Evolutionary conservation across 2,113 vertebrate species (phyloP).

Genomic region (Anhinga anhinga): DNA sequence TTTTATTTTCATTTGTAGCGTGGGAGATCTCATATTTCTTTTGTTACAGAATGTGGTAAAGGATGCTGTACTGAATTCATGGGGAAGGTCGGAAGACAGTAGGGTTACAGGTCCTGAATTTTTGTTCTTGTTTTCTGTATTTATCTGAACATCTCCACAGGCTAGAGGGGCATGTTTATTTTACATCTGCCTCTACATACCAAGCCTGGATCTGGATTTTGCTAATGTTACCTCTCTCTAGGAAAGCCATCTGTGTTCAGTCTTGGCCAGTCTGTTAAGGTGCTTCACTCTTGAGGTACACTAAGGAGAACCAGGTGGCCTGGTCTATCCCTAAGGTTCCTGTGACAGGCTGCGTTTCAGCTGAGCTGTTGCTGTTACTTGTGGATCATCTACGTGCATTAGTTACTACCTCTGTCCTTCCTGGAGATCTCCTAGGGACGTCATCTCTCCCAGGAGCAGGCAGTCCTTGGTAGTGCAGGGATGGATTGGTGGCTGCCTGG

Average conservation of each 20-base stretch:
- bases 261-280: neutral
- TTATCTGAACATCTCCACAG: neutral
- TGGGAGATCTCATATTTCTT: neutral
- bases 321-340: neutral
- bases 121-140: neutral
- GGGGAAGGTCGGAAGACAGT: neutral
- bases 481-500: neutral
- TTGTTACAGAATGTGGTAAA: neutral
- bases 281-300: neutral
- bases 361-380: neutral
- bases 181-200: neutral
- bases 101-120: neutral
- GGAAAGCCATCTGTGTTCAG: neutral
- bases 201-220: neutral
- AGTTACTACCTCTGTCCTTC: neutral
- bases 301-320: neutral
- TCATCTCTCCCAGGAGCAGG: neutral
- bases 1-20: neutral
- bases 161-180: neutral
- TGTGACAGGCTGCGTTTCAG: neutral
- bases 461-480: neutral
- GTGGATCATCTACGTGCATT: neutral
- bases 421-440: neutral
- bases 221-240: neutral
- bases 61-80: neutral